Base-by-base conservation (phyloP, 2,888 invertebrate species). In the Busseola fusca region DNA sequence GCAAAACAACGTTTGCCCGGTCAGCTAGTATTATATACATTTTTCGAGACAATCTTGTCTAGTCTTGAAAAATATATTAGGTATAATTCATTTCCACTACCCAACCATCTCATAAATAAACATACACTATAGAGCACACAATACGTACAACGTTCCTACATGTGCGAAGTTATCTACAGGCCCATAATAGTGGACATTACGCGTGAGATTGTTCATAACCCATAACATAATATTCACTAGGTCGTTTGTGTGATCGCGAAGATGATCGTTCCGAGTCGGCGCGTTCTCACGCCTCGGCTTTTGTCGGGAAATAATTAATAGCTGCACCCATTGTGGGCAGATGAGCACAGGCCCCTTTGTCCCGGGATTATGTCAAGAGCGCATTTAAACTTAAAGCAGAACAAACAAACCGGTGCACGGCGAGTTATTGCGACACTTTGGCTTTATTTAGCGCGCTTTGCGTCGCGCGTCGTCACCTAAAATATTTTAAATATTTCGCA, bases 261-360 rank as follows among this genome's bases (percentile, higher is more conserved):
- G 83, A 85, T 87, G 87, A 88, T 85, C 84, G 86, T 86, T 84
- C 87, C 81, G 84, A 87, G 87, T 87, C 84, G 83, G 87, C 82
- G 84, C 84, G 86, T 87, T 88, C 88, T 89, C 87, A 87, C 86
- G 83, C 84, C 80, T 83, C 82, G 87, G 87, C 91, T 91, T 91
- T 91, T 91, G 91, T 91, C 86, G 89, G 86, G 87, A 86, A 88
- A 89, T 92, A 91, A 92, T 92, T 91, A 92, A 92, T 92, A 87
- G 90, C 87, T 88, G 89, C 88, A 90, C 87, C 90, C 87, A 88
- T 89, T 91, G 88, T 89, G 84, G 87, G 82, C 88, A 87, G 86
- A 87, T 86, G 86, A 88, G 85, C 85, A 84, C 86, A 60, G 73
- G 74, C 88, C 86, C 89, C 91, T 91, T 91, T 92, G 90, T 89